Evolutionary conservation across 2,888 invertebrate species (phyloP).

Genomic region (Stenichneumon culpator): DNA sequence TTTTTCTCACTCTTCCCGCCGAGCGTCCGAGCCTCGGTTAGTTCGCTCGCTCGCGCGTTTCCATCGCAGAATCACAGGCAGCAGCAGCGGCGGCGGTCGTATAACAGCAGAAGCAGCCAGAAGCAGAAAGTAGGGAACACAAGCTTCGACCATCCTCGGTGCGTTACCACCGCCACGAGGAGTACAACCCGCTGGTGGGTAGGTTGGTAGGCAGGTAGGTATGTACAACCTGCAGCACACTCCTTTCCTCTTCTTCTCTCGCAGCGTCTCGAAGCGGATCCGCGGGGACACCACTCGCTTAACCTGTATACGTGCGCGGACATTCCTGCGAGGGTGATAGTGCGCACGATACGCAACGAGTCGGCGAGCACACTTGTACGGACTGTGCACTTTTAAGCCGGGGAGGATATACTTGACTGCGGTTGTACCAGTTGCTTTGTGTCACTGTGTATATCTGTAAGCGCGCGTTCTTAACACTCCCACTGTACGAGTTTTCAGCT

Average conservation of each 20-base stretch:
- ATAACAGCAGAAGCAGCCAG: constrained; percentile 23
- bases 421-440: constrained; percentile 4
- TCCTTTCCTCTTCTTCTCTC: constrained; percentile 48
- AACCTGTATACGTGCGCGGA: constrained; percentile 11
- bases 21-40: constrained; percentile 9
- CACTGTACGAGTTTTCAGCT: constrained; percentile 24
- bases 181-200: constrained; percentile 34
- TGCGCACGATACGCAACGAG: constrained; percentile 13
- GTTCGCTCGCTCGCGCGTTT: constrained; percentile 33
- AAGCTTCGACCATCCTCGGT: constrained; percentile 24
- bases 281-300: constrained; percentile 8
- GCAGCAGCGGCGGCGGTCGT: constrained; percentile 29
- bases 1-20: constrained; percentile 50
- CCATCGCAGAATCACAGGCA: constrained; percentile 31
- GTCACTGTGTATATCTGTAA: background rate
- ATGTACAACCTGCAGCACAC: constrained; percentile 50
- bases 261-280: constrained; percentile 11
- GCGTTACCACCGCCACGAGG: constrained; percentile 44
- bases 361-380: constrained; percentile 20
- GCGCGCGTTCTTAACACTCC: constrained; percentile 24
- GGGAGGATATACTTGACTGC: background rate
- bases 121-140: constrained; percentile 38
- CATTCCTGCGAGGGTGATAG: constrained; percentile 18
- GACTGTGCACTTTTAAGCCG: background rate
- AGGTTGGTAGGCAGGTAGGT: constrained; percentile 45